Conservation (phyloP, 2,113 vertebrate genomes). For the Spermophilus dauricus region DNA sequence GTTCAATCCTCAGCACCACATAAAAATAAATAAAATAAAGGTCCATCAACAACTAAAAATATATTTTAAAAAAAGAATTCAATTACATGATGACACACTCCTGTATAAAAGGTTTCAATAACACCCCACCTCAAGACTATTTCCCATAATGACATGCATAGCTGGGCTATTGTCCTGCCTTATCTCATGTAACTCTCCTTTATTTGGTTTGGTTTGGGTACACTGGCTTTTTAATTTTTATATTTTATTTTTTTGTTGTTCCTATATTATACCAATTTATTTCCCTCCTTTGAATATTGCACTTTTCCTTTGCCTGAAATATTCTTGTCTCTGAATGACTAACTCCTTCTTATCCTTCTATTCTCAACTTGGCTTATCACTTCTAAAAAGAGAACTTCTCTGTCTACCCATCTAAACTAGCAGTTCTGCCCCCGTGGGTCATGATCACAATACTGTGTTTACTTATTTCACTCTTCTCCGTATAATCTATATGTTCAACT, state of each 20-base stretch:
- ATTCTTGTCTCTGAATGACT: neutral
- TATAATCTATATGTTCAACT: neutral
- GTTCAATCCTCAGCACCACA: no score
- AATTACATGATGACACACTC: neutral
- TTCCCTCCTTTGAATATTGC: neutral
- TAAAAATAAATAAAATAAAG: no score
- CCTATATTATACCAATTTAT: neutral
- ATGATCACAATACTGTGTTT: neutral
- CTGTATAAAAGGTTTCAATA: neutral
- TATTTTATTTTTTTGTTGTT: neutral
- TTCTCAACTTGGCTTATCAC: neutral
- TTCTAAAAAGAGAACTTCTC: neutral
- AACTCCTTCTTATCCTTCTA: neutral
- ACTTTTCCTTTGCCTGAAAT: neutral
- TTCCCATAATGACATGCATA: neutral
- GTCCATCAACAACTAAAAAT: no score
- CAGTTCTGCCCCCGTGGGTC: neutral
- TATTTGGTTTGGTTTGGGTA: neutral
- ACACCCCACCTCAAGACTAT: neutral
- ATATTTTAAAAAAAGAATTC: neutral
- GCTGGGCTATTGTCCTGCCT: neutral
- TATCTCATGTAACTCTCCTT: neutral
- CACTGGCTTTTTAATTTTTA: neutral
- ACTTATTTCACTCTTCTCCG: neutral
- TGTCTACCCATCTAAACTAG: neutral